Percentiles rank a stretch among this genome's conserved stretches.
phyloP scores from a whole-genome alignment of 2,888 invertebrate genomes.

The Tenthredo livida region DNA sequence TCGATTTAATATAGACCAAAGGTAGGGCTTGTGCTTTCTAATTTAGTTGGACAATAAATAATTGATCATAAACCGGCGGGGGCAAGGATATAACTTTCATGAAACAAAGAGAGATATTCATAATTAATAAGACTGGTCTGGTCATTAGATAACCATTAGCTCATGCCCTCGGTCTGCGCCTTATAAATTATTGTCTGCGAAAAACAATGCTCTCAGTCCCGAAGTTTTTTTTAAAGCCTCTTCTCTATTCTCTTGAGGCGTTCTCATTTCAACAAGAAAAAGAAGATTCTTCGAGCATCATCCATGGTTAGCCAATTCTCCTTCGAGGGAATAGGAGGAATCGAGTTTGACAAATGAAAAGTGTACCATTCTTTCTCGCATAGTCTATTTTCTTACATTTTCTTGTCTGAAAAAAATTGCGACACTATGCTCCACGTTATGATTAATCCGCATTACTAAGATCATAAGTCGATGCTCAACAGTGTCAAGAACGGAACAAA shows the following conservation, averaged over 20 bases:
- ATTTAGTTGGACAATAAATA: conserved; percentile 20
- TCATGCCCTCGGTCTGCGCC: neutral
- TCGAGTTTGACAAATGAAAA: neutral
- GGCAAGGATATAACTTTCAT: neutral
- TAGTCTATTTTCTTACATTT: neutral
- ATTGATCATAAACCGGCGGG: neutral
- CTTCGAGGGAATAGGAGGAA: neutral
- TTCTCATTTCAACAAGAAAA: neutral
- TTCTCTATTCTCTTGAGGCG: neutral
- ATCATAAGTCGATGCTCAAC: neutral
- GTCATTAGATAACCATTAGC: conserved; percentile 11
- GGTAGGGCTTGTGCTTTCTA: conserved; percentile 11
- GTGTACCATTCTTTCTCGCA: neutral
- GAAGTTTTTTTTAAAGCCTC: neutral
- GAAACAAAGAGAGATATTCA: conserved; percentile 6
- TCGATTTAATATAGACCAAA: conserved; percentile 34
- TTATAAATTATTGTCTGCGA: conserved; percentile 7
- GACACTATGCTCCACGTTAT: neutral
- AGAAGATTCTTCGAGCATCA: neutral
- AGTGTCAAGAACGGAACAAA: neutral
- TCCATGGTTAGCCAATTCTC: neutral
- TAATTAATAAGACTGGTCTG: neutral
- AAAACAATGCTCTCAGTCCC: neutral
- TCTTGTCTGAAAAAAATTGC: neutral
- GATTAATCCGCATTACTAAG: neutral